Base-by-base conservation (phyloP, 2,797 vertebrate genomes). In the Falco rusticolus region DNA sequence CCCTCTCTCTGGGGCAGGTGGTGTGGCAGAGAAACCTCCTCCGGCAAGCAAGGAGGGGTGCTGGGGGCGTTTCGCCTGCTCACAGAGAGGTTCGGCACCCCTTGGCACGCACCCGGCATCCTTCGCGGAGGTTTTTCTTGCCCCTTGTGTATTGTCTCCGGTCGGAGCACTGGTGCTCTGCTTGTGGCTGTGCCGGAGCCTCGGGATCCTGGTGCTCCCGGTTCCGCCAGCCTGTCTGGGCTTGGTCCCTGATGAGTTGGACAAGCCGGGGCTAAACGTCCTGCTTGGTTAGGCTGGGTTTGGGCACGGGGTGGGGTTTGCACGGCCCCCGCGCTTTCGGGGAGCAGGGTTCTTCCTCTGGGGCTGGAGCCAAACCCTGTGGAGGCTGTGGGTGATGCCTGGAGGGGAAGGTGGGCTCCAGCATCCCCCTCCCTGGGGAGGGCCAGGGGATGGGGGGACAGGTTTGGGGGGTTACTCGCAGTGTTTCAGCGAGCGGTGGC, bases 21-120 rank as follows among this genome's bases (percentile, higher is more conserved):
- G 5, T 5, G 8, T 5, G 57, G 48, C 13, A 6, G 20, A 43
- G 64, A 47, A 53, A 5, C 24, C 53, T 34, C 43, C 60, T 63
- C 7, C 0, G 0, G 50, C 3, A 37, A 68, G 68, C 77, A 6
- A 59, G 64, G 18, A 39, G 21, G 15, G 29, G 2, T 2, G 63
- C 6, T 9, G 37, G 26, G 31, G 48, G 5, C 7, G 17, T 9
- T 57, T 17, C 4, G 18, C 8, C 28, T n/a, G 56, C 61, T 81
- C 0, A 0, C 3, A 9, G 47, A 20, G 50, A 13, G 17, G 11
- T 7, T 64, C 2, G 7, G 15, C 9, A 11, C 14, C 41, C 24
- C 16, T 51, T 2, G 10, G 33, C 10, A 15, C 14, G 1, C 43
- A n/a, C 48, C 22, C 0, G 0, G 28, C 21, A 3, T 53, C 26